Conservation (phyloP, 2,113 vertebrate species). For the Regulus satrapa region DNA sequence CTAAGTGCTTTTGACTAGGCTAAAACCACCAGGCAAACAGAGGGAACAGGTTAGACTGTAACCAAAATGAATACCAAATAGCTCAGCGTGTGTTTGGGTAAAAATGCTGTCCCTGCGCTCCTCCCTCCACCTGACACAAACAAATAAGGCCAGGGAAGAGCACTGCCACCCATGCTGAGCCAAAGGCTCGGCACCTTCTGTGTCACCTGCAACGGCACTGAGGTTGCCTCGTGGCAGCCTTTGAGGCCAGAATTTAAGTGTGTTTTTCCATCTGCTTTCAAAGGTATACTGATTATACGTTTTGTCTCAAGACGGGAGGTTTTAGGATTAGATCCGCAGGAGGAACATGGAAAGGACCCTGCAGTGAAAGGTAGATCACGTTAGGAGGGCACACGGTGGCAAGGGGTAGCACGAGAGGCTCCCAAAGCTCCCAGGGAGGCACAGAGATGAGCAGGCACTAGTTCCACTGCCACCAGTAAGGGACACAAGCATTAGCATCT, state of each 20-base stretch:
- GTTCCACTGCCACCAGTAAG: not conserved
- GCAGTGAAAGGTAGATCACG: fast-evolving
- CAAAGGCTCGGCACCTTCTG: not conserved
- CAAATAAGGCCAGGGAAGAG: not conserved
- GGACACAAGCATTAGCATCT: not conserved
- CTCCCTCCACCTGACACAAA: slow-evolving; percentile 31
- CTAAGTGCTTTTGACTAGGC: not conserved
- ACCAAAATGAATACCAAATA: slow-evolving; percentile 23
- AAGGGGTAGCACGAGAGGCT: not conserved
- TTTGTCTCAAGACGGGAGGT: not conserved
- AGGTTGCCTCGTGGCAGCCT: fast-evolving
- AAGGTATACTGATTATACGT: not conserved
- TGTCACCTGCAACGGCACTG: not conserved
- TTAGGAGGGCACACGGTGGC: fast-evolving
- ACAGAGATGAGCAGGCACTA: not conserved
- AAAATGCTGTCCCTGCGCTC: not conserved
- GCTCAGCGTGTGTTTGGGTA: not conserved
- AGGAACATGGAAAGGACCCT: not conserved
- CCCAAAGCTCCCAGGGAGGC: not conserved
- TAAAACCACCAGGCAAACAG: slow-evolving; percentile 1
- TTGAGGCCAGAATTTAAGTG: not conserved
- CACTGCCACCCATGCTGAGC: not conserved
- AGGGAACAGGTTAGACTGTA: slow-evolving; percentile 56
- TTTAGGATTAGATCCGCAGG: not conserved
- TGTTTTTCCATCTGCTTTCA: not conserved